Evolutionary conservation across 2,888 invertebrate genomes (phyloP), one percentile per base, ranked within the genome.

Genomic region (Thyatira batis): DNA sequence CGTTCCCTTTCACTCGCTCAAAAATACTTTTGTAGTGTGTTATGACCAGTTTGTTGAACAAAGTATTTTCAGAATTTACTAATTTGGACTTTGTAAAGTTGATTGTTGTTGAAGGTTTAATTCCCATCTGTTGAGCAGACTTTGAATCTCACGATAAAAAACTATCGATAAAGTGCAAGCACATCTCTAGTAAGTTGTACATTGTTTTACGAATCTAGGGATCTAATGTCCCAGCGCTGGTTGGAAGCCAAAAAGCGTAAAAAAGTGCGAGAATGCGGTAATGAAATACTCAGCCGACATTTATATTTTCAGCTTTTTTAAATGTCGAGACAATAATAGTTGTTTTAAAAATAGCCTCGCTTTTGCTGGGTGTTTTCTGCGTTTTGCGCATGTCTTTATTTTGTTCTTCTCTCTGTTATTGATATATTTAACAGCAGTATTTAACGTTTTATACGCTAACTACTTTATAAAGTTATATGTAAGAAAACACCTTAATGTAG

Each of bases 151-250:
- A 28, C 49, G 28, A 49, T 28, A 28, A 49, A 49, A 49, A n/a
- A 6, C 20, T n/a, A 23, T n/a, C 11, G n/a, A 28, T 28, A 13
- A 20, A 8, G 13, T 50, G 9, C 11, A 30, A n/a, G 20, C 45
- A 20, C 9, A 21, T 17, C 69, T 59, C 61, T 63, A 52, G 65
- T 62, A 59, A 10, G 43, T 45, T 46, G n/a, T 48, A 28, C 54
- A 61, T 58, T 63, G 66, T 66, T 66, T 57, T 50, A 60, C 59
- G 63, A 60, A 68, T 55, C 65, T 58, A 54, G 60, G 54, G 65
- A 65, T 65, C 61, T 58, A 62, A 64, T 64, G 58, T 55, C 64
- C 57, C 30, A 51, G 58, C 48, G 56, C 63, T 65, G 70, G 69
- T 65, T 51, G 54, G 49, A 44, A 49, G 67, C 67, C 69, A 71